Conservation (phyloP, 2,113 vertebrate species). For the Bubalus kerabau region DNA sequence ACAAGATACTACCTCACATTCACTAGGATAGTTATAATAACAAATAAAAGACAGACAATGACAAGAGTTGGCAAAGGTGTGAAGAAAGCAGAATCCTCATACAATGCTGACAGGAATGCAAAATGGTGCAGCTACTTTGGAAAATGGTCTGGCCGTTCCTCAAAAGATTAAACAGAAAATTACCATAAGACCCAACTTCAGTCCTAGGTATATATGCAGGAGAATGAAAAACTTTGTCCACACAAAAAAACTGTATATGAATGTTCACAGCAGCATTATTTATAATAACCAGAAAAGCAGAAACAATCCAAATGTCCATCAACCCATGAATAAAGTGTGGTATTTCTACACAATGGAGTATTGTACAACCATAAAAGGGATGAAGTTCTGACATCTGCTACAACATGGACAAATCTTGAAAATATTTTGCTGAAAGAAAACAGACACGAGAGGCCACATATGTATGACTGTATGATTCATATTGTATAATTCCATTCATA, state of each 20-base stretch:
- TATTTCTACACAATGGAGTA: background rate
- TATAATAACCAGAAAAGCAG: background rate
- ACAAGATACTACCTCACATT: background rate
- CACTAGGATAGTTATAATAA: background rate
- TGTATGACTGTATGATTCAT: background rate
- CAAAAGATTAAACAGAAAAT: background rate
- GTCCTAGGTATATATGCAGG: background rate
- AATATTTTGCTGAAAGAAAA: background rate
- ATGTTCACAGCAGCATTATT: background rate
- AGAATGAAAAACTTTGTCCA: background rate
- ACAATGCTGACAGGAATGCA: background rate
- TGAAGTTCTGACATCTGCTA: background rate
- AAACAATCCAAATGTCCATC: background rate
- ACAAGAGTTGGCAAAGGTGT: background rate
- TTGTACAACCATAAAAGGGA: background rate
- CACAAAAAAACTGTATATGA: background rate
- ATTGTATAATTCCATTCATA: background rate
- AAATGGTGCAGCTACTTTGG: background rate
- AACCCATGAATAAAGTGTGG: background rate
- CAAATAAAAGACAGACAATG: background rate
- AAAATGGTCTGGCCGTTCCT: background rate
- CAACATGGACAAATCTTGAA: background rate
- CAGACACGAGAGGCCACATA: background rate
- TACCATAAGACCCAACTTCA: background rate
- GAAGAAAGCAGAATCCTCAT: background rate